Conservation (phyloP, 2,797 vertebrate genomes). For the Chrysocyon brachyurus region DNA sequence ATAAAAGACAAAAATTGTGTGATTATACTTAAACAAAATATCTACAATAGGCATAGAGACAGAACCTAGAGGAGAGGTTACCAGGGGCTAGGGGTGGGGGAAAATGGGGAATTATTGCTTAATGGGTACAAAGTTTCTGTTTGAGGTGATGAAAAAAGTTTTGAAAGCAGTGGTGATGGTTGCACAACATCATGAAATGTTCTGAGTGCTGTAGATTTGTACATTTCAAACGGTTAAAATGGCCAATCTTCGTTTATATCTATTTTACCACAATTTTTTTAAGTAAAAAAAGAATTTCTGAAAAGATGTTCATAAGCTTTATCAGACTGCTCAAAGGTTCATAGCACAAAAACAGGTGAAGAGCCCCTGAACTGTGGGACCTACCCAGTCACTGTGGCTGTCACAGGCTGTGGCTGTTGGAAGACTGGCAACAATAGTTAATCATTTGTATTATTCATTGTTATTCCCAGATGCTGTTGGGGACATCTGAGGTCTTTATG, state of each 20-base stretch:
- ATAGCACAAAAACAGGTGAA: background rate
- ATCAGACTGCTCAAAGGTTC: background rate
- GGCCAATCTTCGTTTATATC: background rate
- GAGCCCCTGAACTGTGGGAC: background rate
- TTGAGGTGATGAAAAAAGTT: slow-evolving; percentile 48
- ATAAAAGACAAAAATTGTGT: background rate
- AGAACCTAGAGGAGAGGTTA: background rate
- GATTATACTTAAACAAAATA: background rate
- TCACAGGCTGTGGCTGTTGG: background rate
- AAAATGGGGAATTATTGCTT: slow-evolving; percentile 9
- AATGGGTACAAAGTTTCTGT: slow-evolving; percentile 59
- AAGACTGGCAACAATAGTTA: background rate
- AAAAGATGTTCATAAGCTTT: background rate
- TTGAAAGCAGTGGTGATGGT: slow-evolving; percentile 37
- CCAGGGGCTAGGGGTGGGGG: no score
- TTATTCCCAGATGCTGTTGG: background rate
- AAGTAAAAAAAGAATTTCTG: background rate
- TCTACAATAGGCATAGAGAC: background rate
- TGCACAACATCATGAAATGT: slow-evolving; percentile 20
- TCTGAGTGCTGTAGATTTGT: background rate
- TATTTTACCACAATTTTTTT: background rate
- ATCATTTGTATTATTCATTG: background rate
- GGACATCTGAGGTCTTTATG: background rate
- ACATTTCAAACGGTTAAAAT: slow-evolving; percentile 14
- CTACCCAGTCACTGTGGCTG: background rate